These are phyloP conservation scores for Chionodraco myersi DNA, from an alignment of 2,113 vertebrate species.

Conservation along the genomic window DNA sequence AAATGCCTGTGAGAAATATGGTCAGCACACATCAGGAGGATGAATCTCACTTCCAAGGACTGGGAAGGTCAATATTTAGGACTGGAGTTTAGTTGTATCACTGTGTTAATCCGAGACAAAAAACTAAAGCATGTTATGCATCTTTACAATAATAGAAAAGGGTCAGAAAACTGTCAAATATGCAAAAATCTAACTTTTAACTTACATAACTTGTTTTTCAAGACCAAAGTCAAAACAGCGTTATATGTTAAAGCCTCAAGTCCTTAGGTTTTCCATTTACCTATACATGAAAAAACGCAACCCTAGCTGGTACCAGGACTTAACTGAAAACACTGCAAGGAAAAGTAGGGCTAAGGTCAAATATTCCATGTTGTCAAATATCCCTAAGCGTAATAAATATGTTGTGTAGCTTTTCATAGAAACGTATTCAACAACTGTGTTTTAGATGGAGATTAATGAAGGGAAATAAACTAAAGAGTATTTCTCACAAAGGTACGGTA, in stretches of 20 bases:
- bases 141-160: background rate
- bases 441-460: too few species aligned
- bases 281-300: slow-evolving; percentile 84
- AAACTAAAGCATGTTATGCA: background rate
- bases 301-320: slow-evolving; percentile 89
- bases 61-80: background rate
- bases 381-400: slow-evolving; percentile 85
- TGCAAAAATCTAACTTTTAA: background rate
- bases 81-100: background rate
- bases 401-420: slow-evolving; percentile 78
- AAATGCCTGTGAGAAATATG: slow-evolving; percentile 72
- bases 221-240: slow-evolving; percentile 1
- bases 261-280: slow-evolving; percentile 87
- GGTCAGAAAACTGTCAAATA: background rate
- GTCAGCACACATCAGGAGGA: slow-evolving; percentile 15
- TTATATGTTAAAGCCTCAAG: background rate
- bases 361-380: slow-evolving; percentile 83
- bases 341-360: slow-evolving; percentile 86
- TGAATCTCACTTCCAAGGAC: slow-evolving; percentile 42
- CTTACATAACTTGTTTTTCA: background rate
- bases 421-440: slow-evolving; percentile 65
- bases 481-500: background rate
- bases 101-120: background rate
- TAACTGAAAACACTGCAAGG: slow-evolving; percentile 93
- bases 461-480: background rate